Evolutionary conservation across 2,797 vertebrate genomes (phyloP).

Genomic region (Gobio occitaniae): DNA sequence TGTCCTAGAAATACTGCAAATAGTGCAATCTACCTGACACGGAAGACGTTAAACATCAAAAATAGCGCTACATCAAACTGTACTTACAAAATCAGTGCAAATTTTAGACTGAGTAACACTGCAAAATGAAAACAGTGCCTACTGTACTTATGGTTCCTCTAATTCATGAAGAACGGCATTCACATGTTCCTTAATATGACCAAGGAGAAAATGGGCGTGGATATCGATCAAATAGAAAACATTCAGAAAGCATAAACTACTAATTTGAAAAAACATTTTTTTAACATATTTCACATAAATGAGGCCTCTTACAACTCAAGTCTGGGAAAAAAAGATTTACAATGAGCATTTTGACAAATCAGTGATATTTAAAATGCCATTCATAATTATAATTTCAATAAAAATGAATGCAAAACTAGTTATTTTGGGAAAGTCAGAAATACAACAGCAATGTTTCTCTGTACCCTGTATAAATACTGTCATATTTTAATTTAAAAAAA

Average conservation of each 20-base stretch:
- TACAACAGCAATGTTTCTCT: slow-evolving; percentile 13
- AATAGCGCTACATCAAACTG: slow-evolving; percentile 75
- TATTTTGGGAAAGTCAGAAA: slow-evolving; percentile 15
- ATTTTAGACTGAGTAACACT: slow-evolving; percentile 44
- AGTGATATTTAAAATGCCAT: slow-evolving; percentile 1
- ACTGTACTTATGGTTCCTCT: slow-evolving; percentile 3
- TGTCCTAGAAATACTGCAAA: slow-evolving; percentile 80
- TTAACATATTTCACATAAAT: not conserved
- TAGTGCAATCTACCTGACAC: slow-evolving; percentile 90
- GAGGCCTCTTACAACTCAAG: not conserved
- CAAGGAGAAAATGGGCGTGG: not conserved
- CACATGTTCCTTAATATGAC: not conserved
- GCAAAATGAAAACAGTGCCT: slow-evolving; percentile 72
- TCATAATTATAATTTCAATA: not conserved
- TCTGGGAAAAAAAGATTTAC: not conserved
- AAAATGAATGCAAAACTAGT: slow-evolving; percentile 12
- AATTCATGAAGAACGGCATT: not conserved
- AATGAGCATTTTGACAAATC: not conserved
- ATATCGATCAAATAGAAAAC: not conserved
- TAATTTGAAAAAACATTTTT: not conserved
- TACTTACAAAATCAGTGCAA: slow-evolving; percentile 77
- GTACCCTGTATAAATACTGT: slow-evolving; percentile 25
- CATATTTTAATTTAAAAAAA: not conserved
- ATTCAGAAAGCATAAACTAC: not conserved
- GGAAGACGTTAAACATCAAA: slow-evolving; percentile 82